Evolutionary conservation across 2,888 invertebrate genomes (phyloP), one percentile per base, ranked within the genome.

Genomic region (Eulithis testata): DNA sequence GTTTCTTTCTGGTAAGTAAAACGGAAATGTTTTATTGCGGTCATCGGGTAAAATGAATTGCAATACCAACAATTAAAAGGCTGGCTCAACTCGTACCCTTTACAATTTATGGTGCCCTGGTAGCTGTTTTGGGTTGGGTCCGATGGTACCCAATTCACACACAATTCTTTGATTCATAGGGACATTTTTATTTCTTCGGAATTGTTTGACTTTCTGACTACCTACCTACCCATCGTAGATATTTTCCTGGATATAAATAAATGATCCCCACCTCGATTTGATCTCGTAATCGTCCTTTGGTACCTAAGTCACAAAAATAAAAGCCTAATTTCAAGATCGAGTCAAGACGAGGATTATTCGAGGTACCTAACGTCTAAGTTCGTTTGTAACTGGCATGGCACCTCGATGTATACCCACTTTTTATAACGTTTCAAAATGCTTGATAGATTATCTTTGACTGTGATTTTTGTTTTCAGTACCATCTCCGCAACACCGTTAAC

Each of bases 401-500:
- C 21, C 21, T 21, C 21, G 21, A 21, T 21, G 21, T 21, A 21
- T 21, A 21, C 21, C 21, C 21, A 21, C 21, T 21, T 21, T 21
- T 21, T 21, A 21, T 21, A 21, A 21, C 21, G 21, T 21, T 21
- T 21, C 21, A 21, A 21, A 21, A 21, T 21, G 21, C 21, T 21
- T 21, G 2, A 21, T 21, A 21, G 21, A 21, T 21, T 21, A 21
- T 2, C 21, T 21, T 9, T 14, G 14, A 12, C 2, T 47, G 2
- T 1, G 6, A 11, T 49, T 21, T 49, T 21, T 6, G 2, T 51
- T 36, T 72, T 0, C 83, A 91, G 91, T 91, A 82, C 69, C 86
- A 91, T 63, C 87, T 91, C 11, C 88, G 91, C 5, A 85, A 82
- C 70, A 86, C 87, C 2, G 81, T 90, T 0, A 91, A 90, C 82